phyloP scores from a whole-genome alignment of 2,888 invertebrate species.

The Drymonia ruficornis region DNA sequence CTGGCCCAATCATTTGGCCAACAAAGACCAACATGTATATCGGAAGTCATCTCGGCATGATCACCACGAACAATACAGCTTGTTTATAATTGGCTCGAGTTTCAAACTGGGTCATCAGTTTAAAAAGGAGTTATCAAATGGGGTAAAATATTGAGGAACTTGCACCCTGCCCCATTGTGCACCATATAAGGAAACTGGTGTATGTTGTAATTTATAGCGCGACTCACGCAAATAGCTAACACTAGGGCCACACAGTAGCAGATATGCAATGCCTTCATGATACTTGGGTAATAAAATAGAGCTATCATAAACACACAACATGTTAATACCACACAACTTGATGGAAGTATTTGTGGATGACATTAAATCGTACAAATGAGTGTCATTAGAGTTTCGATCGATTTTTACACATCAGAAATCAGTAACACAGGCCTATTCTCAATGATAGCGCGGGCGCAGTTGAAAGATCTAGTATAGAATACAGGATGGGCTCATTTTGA shows the following conservation, averaged over 20 bases:
- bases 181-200: background rate
- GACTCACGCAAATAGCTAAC: background rate
- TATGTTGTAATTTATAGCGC: background rate
- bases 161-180: background rate
- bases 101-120: no score
- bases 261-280: background rate
- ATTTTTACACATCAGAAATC: background rate
- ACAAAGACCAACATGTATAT: background rate
- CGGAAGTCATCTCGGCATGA: background rate
- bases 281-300: background rate
- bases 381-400: background rate
- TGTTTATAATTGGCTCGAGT: no score
- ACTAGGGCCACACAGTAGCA: no score
- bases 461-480: no score
- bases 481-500: no score
- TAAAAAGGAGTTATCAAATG: no score
- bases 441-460: no score
- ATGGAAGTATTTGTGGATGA: conserved; percentile 6
- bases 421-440: no score
- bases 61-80: background rate
- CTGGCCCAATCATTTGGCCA: background rate
- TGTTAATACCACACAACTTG: conserved; percentile 11
- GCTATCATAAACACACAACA: background rate
- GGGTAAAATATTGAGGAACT: no score
- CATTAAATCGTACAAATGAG: conserved; percentile 3